These are phyloP conservation scores for Nephila pilipes DNA, from an alignment of 1,140 invertebrate species.

Conservation along the genomic window DNA sequence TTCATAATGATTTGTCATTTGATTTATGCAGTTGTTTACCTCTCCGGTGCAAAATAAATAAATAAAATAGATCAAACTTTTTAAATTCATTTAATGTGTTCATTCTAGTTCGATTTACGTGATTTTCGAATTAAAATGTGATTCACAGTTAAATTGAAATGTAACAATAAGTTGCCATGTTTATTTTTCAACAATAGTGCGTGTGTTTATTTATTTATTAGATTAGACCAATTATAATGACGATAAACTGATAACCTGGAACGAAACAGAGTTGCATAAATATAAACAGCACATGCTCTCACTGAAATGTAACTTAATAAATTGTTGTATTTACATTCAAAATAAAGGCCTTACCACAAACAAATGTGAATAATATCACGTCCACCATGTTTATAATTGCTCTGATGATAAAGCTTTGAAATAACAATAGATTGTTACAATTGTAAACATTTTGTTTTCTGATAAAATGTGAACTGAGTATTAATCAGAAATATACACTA, in stretches of 20 bases:
- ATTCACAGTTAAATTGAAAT: too few species aligned
- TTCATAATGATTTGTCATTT: too few species aligned
- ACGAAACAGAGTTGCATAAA: background rate
- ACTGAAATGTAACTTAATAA: background rate
- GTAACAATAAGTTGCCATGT: too few species aligned
- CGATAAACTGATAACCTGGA: background rate
- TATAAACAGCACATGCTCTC: background rate
- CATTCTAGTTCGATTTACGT: too few species aligned
- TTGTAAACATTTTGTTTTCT: background rate
- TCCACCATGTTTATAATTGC: background rate
- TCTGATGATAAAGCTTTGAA: background rate
- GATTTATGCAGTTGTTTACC: too few species aligned
- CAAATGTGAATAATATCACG: background rate
- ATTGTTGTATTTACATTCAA: background rate
- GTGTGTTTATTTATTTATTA: background rate
- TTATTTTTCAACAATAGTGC: too few species aligned
- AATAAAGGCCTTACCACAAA: background rate
- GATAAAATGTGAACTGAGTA: background rate
- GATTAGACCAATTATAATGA: background rate
- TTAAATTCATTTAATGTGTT: too few species aligned
- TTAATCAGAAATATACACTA: background rate
- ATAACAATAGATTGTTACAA: slow-evolving; percentile 9
- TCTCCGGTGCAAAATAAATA: too few species aligned
- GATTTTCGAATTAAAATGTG: too few species aligned
- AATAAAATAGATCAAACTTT: too few species aligned